Conservation (phyloP, 2,888 invertebrate genomes). For the Drosophila diplacantha region DNA sequence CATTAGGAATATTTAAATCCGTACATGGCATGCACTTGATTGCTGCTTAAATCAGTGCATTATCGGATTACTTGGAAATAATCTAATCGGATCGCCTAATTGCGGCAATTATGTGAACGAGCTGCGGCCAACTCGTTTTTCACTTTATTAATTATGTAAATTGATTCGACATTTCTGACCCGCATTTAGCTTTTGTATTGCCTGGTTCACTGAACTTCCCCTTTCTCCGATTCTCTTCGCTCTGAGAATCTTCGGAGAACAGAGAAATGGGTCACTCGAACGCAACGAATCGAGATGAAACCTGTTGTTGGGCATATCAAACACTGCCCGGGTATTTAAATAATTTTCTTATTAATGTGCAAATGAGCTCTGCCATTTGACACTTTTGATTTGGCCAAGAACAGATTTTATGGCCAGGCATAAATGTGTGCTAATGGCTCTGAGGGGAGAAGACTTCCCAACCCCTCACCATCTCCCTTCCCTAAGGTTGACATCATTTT, state of each 20-base stretch:
- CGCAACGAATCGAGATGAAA: constrained; percentile 49
- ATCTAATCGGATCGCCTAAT: constrained; percentile 34
- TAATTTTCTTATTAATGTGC: constrained; percentile 65
- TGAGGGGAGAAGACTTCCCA: background rate
- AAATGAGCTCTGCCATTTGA: constrained; percentile 58
- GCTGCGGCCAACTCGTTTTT: constrained; percentile 20
- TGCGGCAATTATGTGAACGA: constrained; percentile 28
- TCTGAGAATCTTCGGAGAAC: constrained; percentile 16
- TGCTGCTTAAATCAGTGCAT: constrained; percentile 5
- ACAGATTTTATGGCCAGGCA: constrained; percentile 50
- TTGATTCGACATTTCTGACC: constrained; percentile 43
- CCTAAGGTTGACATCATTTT: constrained; percentile 46
- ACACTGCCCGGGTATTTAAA: constrained; percentile 42
- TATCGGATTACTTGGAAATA: constrained; percentile 1
- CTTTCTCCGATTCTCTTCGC: constrained; percentile 3
- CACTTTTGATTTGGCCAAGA: constrained; percentile 56
- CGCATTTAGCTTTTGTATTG: constrained; percentile 44
- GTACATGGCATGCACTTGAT: constrained; percentile 6
- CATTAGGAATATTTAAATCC: constrained; percentile 7
- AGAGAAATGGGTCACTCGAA: constrained; percentile 59
- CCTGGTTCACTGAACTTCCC: constrained; percentile 60
- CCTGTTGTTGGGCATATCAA: constrained; percentile 47
- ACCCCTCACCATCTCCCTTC: background rate
- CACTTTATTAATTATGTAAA: constrained; percentile 60
- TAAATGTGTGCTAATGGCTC: constrained; percentile 50